Evolutionary conservation across 2,888 invertebrate species (phyloP).

Genomic region (Acanthosepion pharaonis): DNA sequence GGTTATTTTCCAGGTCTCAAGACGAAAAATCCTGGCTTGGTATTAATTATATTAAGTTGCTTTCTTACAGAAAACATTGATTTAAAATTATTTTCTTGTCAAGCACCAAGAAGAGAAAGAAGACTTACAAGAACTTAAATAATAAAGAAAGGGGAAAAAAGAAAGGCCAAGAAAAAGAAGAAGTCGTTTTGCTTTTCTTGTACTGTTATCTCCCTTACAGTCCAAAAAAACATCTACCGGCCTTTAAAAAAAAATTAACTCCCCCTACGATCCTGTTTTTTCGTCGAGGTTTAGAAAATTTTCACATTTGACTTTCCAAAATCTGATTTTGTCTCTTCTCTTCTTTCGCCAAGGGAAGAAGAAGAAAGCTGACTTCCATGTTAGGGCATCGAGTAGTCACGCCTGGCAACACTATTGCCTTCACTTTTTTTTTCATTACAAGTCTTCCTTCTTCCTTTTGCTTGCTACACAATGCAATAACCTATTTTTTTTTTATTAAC

Average conservation of each 20-base stretch:
- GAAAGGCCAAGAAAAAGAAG: slow-evolving; percentile 33
- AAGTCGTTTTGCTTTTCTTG: neutral
- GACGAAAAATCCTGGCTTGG: slow-evolving; percentile 9
- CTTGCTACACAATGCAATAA: neutral
- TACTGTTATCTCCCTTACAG: neutral
- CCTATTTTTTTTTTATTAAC: neutral
- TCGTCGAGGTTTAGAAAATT: neutral
- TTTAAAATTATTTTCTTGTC: neutral
- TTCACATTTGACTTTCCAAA: neutral
- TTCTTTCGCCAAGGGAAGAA: slow-evolving; percentile 22
- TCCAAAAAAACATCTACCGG: neutral
- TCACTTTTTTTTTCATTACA: neutral
- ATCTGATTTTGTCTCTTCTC: slow-evolving; percentile 7
- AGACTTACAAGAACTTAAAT: neutral
- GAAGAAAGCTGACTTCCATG: slow-evolving; percentile 33
- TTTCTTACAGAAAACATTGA: neutral
- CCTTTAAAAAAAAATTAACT: neutral
- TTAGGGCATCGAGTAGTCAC: slow-evolving; percentile 9
- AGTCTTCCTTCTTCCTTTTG: slow-evolving; percentile 17
- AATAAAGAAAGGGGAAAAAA: slow-evolving; percentile 9
- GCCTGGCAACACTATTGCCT: neutral
- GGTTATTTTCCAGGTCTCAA: neutral
- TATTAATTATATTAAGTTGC: neutral
- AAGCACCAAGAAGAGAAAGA: slow-evolving; percentile 2
- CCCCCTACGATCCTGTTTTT: neutral